These are phyloP conservation scores for Anadara kagoshimensis DNA, from an alignment of 1,140 invertebrate species.

Conservation along the genomic window DNA sequence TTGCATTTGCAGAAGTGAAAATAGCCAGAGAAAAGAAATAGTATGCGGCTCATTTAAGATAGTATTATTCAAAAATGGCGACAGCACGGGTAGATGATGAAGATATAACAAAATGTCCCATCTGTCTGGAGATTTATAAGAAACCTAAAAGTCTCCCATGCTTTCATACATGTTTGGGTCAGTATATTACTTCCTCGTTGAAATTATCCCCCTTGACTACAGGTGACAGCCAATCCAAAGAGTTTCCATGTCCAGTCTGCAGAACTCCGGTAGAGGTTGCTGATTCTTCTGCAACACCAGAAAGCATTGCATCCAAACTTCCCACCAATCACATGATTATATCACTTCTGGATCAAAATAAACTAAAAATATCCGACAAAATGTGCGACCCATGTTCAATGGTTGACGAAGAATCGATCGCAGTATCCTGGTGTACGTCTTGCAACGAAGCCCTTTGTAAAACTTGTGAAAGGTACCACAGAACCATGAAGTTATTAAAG, in stretches of 20 bases:
- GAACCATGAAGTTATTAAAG: neutral
- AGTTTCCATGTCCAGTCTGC: constrained; percentile 5
- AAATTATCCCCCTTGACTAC: neutral
- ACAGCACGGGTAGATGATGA: too few relatives aligned
- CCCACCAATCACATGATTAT: neutral
- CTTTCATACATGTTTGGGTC: constrained; percentile 3
- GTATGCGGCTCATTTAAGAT: too few relatives aligned
- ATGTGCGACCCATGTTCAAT: neutral
- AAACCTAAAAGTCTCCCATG: constrained; percentile 10
- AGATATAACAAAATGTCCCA: neutral
- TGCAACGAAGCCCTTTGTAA: constrained; percentile 4
- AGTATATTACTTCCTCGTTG: constrained; percentile 8
- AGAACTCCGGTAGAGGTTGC: neutral
- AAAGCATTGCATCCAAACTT: neutral
- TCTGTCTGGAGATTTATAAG: constrained; percentile 1
- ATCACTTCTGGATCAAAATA: neutral
- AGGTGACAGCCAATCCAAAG: neutral
- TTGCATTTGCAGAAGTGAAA: too few relatives aligned
- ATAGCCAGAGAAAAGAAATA: too few relatives aligned
- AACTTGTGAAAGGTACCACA: neutral
- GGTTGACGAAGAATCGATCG: neutral
- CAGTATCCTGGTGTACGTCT: neutral
- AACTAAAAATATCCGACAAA: neutral
- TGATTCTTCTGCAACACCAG: neutral
- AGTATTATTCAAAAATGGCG: too few relatives aligned